Base-by-base conservation (phyloP, 1,140 invertebrate genomes). In the Centruroides sculpturatus region DNA sequence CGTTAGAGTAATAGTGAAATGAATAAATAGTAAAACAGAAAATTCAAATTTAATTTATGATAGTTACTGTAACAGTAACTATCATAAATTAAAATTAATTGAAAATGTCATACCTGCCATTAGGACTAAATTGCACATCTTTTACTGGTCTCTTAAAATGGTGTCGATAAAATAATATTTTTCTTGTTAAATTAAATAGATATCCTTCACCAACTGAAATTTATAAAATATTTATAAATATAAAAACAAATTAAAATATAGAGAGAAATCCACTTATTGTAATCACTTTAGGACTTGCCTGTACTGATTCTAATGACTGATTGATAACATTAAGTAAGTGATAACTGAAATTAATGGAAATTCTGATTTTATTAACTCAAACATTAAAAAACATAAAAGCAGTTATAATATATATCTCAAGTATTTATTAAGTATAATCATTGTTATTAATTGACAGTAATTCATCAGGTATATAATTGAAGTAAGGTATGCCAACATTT, bases 101-200 rank as follows among this genome's bases (percentile, higher is more conserved):
- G 5, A 6, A 56, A 34, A 23, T 51, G 51, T 60, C 66, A 66
- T 73, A 78, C 77, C 84, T 87, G 51, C 92, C 92, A 83, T 98
- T 85, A 0, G 93, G 93, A 73, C 92, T 96, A 75, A 98, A 99
- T 69, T 83, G 84, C 0, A 97, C 78, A 66, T 81, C 82, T 69
- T 80, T 79, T 0, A 94, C 82, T 61, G 78, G 75, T 59, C 81
- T 59, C 58, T 88, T 86, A 70, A 95, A 95, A 69, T 86, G 83
- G 66, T 94, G 86, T 46, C 78, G 82, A 69, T 94, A 86, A 63
- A 98, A 80, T 1, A 93, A 77, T 35, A 82, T 85, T 67, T 84
- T 84, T 66, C 88, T 93, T 7, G 90, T 75, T 71, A 96, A 77
- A 73, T 88, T 96, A 36, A 94, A 91, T 62, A 95, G 78, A 68